Base-by-base conservation (phyloP, 2,113 vertebrate genomes). In the Daphoenositta chrysoptera region DNA sequence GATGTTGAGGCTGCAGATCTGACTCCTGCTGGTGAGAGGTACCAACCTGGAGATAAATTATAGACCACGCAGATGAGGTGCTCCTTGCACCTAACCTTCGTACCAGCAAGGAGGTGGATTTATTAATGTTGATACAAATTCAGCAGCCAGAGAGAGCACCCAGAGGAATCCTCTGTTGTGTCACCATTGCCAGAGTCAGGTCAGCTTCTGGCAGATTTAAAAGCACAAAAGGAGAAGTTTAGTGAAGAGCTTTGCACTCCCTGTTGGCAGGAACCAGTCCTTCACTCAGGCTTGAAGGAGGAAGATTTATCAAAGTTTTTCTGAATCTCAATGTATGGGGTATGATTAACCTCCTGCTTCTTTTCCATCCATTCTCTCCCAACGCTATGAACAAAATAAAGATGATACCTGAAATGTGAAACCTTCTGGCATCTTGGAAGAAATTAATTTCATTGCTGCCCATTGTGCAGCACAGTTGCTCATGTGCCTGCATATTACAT, bases 401-500 rank as follows among this genome's bases (percentile, higher is more conserved):
- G 79, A 88, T 5, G 10, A 63, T 28, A 78, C 15, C 9, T 53
- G 92, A 89, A 68, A 96, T 7, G 23, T 68, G 72, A 96, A 81
- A 71, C 76, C 54, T 92, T 45, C 61, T 48, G 51, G 76, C 72
- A 53, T 68, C 56, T 53, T 78, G 80, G 90, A 95, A 92, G 53
- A 93, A 94, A 88, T 71, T 1, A 53, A n/a, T 71, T 93, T 86
- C 79, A 83, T 57, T 13, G 1, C 37, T 76, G 85, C 40, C 20
- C 17, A 24, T 48, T 81, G 47, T 82, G 86, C 72, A 93, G 90
- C 85, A 61, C 72, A 75, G 76, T 90, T 96, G 85, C 57, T 75
- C 71, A 33, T 90, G 93, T 84, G 88, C 39, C 81, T 92, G 48
- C 44, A 26, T 79, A 39, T 90, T 94, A 86, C 93, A 71, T 82